Evolutionary conservation across 2,888 invertebrate species (phyloP).

Genomic region (Dorcus parallelipipedus): DNA sequence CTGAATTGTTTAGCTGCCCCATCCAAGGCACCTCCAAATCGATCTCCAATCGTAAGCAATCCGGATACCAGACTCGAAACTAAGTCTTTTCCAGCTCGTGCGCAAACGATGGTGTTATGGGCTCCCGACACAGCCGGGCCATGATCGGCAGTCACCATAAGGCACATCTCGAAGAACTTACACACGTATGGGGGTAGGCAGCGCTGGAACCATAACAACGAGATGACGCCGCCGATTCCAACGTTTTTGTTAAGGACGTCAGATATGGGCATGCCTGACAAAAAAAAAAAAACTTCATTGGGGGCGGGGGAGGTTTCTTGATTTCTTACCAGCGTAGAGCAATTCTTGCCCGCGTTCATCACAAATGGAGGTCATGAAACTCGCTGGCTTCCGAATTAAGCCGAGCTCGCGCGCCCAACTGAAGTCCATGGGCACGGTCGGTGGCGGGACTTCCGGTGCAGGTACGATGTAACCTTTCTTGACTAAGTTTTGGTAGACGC

Average conservation of each 20-base stretch:
- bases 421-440: slow-evolving; percentile 99
- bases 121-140: slow-evolving; percentile 99
- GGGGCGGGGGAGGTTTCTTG: neutral
- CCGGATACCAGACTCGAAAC: slow-evolving; percentile 93
- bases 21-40: slow-evolving; percentile 97
- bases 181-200: slow-evolving; percentile 90
- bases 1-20: slow-evolving; percentile 97
- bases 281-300: neutral
- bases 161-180: slow-evolving; percentile 98
- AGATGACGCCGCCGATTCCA: slow-evolving; percentile 96
- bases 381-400: slow-evolving; percentile 96
- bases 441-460: slow-evolving; percentile 90
- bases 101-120: slow-evolving; percentile 95
- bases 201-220: slow-evolving; percentile 97
- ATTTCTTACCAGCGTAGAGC: slow-evolving; percentile 85
- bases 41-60: slow-evolving; percentile 94
- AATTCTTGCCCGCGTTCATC: slow-evolving; percentile 98
- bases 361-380: slow-evolving; percentile 99
- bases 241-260: slow-evolving; percentile 90
- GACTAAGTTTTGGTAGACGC: slow-evolving; percentile 75
- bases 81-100: slow-evolving; percentile 97
- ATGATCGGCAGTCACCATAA: slow-evolving; percentile 98
- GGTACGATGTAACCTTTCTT: slow-evolving; percentile 79
- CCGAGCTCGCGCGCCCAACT: slow-evolving; percentile 98
- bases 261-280: slow-evolving; percentile 61